Base-by-base conservation (phyloP, 30 jellyfish, hydroid and myxozoan genomes). In the Pelagia noctiluca region DNA sequence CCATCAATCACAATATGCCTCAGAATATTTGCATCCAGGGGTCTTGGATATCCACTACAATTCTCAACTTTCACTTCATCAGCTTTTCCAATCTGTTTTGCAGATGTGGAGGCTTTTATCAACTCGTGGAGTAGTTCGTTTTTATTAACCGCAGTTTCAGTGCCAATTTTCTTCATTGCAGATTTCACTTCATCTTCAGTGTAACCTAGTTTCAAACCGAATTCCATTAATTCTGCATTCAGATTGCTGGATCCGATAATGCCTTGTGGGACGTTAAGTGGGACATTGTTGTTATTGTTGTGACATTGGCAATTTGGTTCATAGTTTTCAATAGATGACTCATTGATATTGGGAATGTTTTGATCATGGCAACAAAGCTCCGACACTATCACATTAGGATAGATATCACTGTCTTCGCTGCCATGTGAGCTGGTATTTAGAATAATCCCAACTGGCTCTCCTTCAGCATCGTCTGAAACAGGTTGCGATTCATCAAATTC, bases 1-100 rank as follows among this genome's bases (percentile, higher is more conserved):
- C 98, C 98, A 93, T 93, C 98, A 75, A 93, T 88, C 28, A 93
- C 98, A 60, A 93, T 82, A 84, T 87, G 97, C 26, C 98, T 89
- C 24, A 93, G 88, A 31, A 81, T 73, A 70, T 88, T 65, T 33
- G 82, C 54, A 74, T 82, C 98, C 10, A 85, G 46, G 12, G 90
- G 90, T 24, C 79, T 61, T 7, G 89, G 87, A 37, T 76, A 67
- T n/a, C 86, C 86, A 13, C 84, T 50, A 11, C 74, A 30, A 42
- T 76, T 77, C 42, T 86, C 89, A 23, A 64, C 26, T 48, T 67
- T 75, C n/a, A 75, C 26, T 21, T 86, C 89, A 1, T 86, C 96
- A 0, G 79, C 25, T 42, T 71, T 77, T n/a, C 90, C 91, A 46
- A 78, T 70, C 46, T 77, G 91, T 71, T 87, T 87, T 12, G 85